Evolutionary conservation across 2,888 invertebrate genomes (phyloP).

Genomic region (Sussaba pulchella): DNA sequence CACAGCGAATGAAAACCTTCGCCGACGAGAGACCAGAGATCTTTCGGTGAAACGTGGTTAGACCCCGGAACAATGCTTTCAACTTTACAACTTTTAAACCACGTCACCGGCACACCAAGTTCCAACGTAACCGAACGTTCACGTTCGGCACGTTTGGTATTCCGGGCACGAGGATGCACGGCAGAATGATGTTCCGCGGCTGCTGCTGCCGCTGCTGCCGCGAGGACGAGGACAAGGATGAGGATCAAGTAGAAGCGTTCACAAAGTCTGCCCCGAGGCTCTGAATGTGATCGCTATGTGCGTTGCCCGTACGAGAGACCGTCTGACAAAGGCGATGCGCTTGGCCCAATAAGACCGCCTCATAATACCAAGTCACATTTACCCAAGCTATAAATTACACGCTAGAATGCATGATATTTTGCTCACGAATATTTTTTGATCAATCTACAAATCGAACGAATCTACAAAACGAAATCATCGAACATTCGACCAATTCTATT

Average conservation of each 20-base stretch:
- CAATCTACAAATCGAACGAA: too few species aligned
- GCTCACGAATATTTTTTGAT: not conserved
- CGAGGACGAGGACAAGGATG: slow-evolving; percentile 20
- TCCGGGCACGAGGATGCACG: slow-evolving; percentile 49
- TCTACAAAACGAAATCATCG: not conserved
- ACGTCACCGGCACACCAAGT: slow-evolving; percentile 10
- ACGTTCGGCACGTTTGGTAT: slow-evolving; percentile 63
- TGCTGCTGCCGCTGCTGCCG: slow-evolving; percentile 17
- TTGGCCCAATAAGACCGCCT: slow-evolving; percentile 32
- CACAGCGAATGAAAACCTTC: not conserved
- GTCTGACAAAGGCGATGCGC: slow-evolving; percentile 40
- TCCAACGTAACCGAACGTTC: slow-evolving; percentile 34
- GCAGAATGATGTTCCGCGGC: slow-evolving; percentile 36
- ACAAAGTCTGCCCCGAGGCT: slow-evolving; percentile 66
- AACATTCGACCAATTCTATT: not conserved
- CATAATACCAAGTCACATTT: slow-evolving; percentile 15
- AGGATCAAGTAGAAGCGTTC: slow-evolving; percentile 38
- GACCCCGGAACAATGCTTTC: slow-evolving; percentile 67
- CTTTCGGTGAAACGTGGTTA: slow-evolving; percentile 60
- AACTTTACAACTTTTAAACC: slow-evolving; percentile 59
- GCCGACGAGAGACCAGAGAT: slow-evolving; percentile 30
- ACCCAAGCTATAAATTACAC: not conserved
- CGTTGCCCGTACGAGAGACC: slow-evolving; percentile 2
- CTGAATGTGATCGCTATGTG: slow-evolving; percentile 32
- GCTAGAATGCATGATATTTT: not conserved